These are phyloP conservation scores for Laterallus jamaicensis DNA, from an alignment of 2,113 vertebrate genomes.

Conservation along the genomic window DNA sequence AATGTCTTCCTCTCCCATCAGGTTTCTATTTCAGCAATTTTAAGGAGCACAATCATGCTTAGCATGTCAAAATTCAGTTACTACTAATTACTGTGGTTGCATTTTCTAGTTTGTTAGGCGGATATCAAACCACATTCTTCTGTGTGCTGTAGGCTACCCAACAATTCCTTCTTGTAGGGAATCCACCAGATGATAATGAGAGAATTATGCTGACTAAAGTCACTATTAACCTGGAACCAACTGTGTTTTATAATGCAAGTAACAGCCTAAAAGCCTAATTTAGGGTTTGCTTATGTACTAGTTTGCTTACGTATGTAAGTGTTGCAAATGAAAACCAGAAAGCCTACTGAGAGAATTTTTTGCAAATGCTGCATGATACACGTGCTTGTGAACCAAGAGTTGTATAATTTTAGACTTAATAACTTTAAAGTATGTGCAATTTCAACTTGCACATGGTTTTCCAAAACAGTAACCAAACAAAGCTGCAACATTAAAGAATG, in stretches of 20 bases:
- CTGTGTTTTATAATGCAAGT: neutral
- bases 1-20: neutral
- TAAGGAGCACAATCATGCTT: neutral
- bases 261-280: neutral
- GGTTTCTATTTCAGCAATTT: slow-evolving; percentile 5
- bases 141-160: neutral
- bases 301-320: neutral
- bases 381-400: neutral
- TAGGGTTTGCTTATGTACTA: neutral
- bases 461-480: neutral
- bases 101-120: slow-evolving; percentile 15
- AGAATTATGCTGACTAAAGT: neutral
- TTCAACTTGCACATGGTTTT: neutral
- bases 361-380: neutral
- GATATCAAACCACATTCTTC: slow-evolving; percentile 14
- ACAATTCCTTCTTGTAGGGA: neutral
- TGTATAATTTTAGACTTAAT: neutral
- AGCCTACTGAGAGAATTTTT: neutral
- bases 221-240: neutral
- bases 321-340: neutral
- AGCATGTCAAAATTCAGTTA: slow-evolving; percentile 19
- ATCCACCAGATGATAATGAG: neutral
- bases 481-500: neutral
- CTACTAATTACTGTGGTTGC: slow-evolving; percentile 18
- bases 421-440: neutral